A percentile compares a stretch with the other conserved stretches of the same genome.
Evolutionary conservation across 2,888 invertebrate species (phyloP).

Genomic region (Spodoptera picta): DNA sequence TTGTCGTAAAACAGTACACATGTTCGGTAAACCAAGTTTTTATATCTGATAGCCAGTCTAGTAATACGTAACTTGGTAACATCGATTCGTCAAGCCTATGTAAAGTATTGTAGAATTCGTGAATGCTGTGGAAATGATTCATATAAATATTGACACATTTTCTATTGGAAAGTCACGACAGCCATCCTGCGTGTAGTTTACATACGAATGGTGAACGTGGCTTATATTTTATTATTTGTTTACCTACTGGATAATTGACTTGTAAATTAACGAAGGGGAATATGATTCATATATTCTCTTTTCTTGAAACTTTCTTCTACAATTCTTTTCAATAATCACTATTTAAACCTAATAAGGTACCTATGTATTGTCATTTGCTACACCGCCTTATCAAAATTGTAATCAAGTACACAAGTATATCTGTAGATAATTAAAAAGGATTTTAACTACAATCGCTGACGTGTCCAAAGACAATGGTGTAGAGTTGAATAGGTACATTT

Average conservation of each 20-base stretch:
- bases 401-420: too few relatives aligned
- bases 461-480: conserved; percentile 3
- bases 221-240: not conserved
- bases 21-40: conserved; percentile 1
- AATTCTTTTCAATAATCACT: too few relatives aligned
- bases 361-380: too few relatives aligned
- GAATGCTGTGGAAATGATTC: conserved; percentile 8
- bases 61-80: conserved; percentile 4
- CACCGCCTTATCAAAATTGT: too few relatives aligned
- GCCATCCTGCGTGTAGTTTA: too few relatives aligned
- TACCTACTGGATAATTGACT: not conserved
- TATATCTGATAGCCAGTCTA: not conserved
- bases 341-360: too few relatives aligned
- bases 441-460: conserved; percentile 16
- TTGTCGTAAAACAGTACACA: conserved; percentile 5
- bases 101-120: not conserved
- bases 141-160: not conserved
- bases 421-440: too few relatives aligned
- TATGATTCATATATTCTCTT: too few relatives aligned
- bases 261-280: too few relatives aligned
- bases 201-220: not conserved
- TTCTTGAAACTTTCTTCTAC: too few relatives aligned
- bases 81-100: conserved; percentile 12
- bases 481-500: not conserved
- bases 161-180: conserved; percentile 3